These are phyloP conservation scores for Patella caerulea DNA, from an alignment of 2,888 invertebrate species.

Conservation along the genomic window DNA sequence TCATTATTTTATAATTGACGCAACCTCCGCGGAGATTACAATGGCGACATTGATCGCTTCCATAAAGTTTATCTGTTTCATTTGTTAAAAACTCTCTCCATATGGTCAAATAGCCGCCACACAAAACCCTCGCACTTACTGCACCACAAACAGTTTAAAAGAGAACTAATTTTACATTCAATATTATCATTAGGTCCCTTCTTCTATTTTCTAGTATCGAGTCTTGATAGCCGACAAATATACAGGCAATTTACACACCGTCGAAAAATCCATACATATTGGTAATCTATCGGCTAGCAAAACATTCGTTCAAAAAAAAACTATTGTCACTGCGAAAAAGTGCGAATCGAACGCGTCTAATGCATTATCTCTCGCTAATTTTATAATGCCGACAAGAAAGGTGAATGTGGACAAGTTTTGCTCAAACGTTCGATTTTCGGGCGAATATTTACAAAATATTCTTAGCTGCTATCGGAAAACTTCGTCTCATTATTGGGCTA, in stretches of 20 bases:
- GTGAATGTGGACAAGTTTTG: too few species aligned
- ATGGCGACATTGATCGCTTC: not conserved
- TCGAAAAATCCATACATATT: not conserved
- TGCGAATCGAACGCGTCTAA: constrained; percentile 9
- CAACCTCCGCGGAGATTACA: not conserved
- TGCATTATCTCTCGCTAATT: not conserved
- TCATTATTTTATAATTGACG: not conserved
- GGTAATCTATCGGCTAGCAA: constrained; percentile 1
- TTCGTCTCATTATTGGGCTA: not conserved
- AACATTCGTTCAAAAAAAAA: not conserved
- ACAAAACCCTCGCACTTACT: not conserved
- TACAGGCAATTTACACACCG: constrained; percentile 1
- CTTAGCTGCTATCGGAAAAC: too few species aligned
- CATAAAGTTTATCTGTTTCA: not conserved
- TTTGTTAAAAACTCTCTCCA: not conserved
- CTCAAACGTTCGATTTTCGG: too few species aligned
- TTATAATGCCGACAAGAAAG: too few species aligned
- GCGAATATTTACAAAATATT: too few species aligned
- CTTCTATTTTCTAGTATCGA: not conserved
- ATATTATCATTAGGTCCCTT: constrained; percentile 5
- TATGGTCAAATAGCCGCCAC: not conserved
- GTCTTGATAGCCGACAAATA: constrained; percentile 2
- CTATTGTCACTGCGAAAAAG: not conserved
- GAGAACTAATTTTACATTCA: constrained; percentile 10
- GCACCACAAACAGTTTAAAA: not conserved